Evolutionary conservation across 2,113 vertebrate species (phyloP).

Genomic region (Strigops habroptila): DNA sequence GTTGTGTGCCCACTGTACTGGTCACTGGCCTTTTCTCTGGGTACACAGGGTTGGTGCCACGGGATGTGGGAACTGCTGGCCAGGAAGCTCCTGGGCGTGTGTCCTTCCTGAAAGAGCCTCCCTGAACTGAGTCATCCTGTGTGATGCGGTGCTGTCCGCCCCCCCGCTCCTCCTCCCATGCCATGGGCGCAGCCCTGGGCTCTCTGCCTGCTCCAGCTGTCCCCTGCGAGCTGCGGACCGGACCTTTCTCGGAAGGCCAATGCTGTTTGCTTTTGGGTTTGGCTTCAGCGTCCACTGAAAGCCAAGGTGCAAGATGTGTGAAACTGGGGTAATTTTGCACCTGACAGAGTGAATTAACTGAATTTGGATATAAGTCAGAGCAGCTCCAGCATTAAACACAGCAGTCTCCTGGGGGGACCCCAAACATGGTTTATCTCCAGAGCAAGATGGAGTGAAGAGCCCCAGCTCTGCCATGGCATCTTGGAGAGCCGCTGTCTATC

Average conservation of each 20-base stretch:
- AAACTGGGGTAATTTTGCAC: neutral
- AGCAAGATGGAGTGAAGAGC: neutral
- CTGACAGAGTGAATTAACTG: neutral
- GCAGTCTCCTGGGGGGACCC: neutral
- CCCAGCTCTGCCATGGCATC: neutral
- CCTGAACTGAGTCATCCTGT: neutral
- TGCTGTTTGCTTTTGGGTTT: neutral
- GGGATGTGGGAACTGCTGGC: neutral
- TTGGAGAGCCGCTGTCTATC: neutral
- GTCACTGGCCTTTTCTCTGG: neutral
- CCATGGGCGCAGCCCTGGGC: neutral
- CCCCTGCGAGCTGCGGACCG: fast-evolving
- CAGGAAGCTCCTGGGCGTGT: conserved; percentile 60
- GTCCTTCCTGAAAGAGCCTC: conserved; percentile 51
- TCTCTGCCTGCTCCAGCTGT: fast-evolving
- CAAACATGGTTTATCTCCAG: neutral
- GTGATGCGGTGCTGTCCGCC: fast-evolving
- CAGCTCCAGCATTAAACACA: neutral
- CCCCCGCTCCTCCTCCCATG: fast-evolving
- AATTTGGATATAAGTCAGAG: neutral
- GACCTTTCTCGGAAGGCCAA: neutral
- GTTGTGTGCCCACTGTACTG: fast-evolving
- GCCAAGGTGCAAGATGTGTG: neutral
- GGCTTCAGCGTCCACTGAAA: neutral
- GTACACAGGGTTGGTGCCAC: fast-evolving